Base-by-base conservation (phyloP, 2,113 vertebrate species). In the Halcyon senegalensis region DNA sequence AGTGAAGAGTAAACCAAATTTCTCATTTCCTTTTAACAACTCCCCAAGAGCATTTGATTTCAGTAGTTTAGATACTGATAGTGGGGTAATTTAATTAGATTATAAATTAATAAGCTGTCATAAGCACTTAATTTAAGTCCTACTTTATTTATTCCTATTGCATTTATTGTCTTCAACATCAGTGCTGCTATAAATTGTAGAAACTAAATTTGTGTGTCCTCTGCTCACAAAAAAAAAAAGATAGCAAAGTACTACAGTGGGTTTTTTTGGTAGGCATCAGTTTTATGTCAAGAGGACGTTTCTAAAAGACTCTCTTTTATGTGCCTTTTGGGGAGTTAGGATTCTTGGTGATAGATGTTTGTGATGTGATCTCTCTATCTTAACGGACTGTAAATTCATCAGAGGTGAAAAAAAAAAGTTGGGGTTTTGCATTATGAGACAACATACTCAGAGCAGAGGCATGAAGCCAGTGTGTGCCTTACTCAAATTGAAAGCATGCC, bases 21-120 rank as follows among this genome's bases (percentile, higher is more conserved):
- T 85, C 81, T 93, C 15, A 50, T 85, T 91, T 94, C 35, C 58
- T 69, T 53, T 17, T 66, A 91, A 92, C 56, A 67, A 2, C 58
- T 82, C 35, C 74, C 62, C 41, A 73, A 62, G 73, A 96, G n/a
- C 44, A 18, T 50, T 95, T 75, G 30, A 87, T 96, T 85, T 94
- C 62, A 37, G 35, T 66, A 55, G 67, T 73, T 94, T 76, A 93
- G 81, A 37, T 93, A 50, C 48, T 59, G 64, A 48, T 84, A 68
- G 55, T 76, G 59, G 77, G 82, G 89, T 95, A 56, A 87, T 95
- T 89, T 68, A 55, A n/a, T 79, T 93, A 31, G 58, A 39, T 90
- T 80, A 72, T 63, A 76, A 87, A 89, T 94, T 75, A 85, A 58
- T 85, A 91, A 89, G 17, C n/a, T 53, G 19, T 91, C 20, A 14